These are phyloP conservation scores for Neuroterus valhalla DNA, from an alignment of 1,140 invertebrate species.

Conservation along the genomic window DNA sequence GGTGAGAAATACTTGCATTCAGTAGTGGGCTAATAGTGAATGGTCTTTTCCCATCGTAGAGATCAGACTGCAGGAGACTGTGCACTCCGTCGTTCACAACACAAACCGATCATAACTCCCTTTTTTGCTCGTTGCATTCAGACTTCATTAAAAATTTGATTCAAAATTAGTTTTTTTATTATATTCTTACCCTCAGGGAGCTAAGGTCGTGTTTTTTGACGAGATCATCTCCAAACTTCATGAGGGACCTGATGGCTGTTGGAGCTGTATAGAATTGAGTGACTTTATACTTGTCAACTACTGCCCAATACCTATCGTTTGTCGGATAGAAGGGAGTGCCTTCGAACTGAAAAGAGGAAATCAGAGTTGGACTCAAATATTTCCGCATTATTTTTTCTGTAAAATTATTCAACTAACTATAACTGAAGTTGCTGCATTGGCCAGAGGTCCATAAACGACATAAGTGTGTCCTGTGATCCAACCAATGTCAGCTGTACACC, in stretches of 20 bases:
- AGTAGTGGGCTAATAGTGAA: no score
- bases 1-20: constrained; percentile 28
- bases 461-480: constrained; percentile 99
- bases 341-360: constrained; percentile 86
- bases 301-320: constrained; percentile 93
- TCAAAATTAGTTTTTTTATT: background rate
- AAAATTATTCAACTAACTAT: constrained; percentile 79
- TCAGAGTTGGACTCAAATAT: background rate
- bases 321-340: constrained; percentile 93
- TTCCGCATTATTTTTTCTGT: background rate
- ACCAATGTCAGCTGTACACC: constrained; percentile 99
- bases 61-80: no score
- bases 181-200: constrained; percentile 71
- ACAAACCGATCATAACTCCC: no score
- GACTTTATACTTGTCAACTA: constrained; percentile 96
- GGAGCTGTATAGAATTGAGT: constrained; percentile 99
- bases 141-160: no score
- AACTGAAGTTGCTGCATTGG: constrained; percentile 94
- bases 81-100: no score
- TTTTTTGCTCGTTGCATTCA: no score
- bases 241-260: constrained; percentile 96
- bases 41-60: no score
- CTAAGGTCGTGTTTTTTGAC: constrained; percentile 80
- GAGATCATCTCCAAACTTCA: constrained; percentile 91
- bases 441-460: constrained; percentile 94